A percentile compares a stretch with the other conserved stretches of the same genome.
Conservation (phyloP, 2,888 invertebrate species). For the Lycia hirtaria region DNA sequence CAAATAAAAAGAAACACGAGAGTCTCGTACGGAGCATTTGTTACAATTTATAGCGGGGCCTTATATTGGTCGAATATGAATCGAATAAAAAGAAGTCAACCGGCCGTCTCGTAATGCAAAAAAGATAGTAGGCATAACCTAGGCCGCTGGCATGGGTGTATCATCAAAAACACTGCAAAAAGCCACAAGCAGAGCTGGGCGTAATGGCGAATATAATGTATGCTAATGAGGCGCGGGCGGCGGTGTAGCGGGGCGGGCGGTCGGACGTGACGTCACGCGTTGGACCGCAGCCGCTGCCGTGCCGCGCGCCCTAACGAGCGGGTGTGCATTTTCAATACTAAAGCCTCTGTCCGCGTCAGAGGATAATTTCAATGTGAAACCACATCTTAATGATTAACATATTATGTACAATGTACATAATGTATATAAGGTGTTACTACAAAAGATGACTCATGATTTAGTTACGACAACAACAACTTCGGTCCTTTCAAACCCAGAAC, state of each 20-base stretch:
- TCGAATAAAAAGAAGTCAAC: slow-evolving; percentile 37
- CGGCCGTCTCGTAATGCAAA: slow-evolving; percentile 45
- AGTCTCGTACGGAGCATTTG: slow-evolving; percentile 27
- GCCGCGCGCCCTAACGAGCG: slow-evolving; percentile 72
- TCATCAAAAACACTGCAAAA: slow-evolving; percentile 74
- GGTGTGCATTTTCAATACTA: slow-evolving; percentile 77
- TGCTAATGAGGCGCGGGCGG: slow-evolving; percentile 71
- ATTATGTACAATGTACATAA: background rate
- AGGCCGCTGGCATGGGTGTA: slow-evolving; percentile 55
- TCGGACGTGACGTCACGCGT: slow-evolving; percentile 81
- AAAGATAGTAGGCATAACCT: slow-evolving; percentile 48
- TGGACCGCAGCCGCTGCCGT: slow-evolving; percentile 73
- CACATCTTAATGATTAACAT: slow-evolving; percentile 15
- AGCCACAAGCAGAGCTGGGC: slow-evolving; percentile 70
- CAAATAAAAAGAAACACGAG: slow-evolving; percentile 36
- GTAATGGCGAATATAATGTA: slow-evolving; percentile 83
- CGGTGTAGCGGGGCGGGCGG: slow-evolving; percentile 53
- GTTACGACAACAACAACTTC: background rate
- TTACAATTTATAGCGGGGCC: slow-evolving; percentile 21
- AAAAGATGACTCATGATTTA: background rate
- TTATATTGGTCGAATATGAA: slow-evolving; percentile 19
- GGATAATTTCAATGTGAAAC: slow-evolving; percentile 47
- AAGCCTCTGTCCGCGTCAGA: slow-evolving; percentile 49
- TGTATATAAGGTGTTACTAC: background rate
- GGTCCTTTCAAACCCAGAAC: background rate